These are phyloP conservation scores for Himalopsyche kuldschensis DNA, from an alignment of 2,888 invertebrate genomes.

Conservation along the genomic window DNA sequence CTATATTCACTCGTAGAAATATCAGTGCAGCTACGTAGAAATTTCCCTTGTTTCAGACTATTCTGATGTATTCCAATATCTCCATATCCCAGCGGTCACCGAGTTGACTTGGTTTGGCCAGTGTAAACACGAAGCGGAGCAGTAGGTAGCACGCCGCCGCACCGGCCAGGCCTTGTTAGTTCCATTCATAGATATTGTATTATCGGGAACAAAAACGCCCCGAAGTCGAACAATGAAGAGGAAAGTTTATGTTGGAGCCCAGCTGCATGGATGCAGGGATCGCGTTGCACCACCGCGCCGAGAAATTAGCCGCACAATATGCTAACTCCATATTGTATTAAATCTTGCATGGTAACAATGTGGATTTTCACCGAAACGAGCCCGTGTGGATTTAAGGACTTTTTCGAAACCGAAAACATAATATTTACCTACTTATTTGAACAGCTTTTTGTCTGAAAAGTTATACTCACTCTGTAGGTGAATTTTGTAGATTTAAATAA, in stretches of 20 bases:
- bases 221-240: constrained; percentile 20
- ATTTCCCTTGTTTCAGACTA: not conserved
- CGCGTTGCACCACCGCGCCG: not conserved
- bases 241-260: constrained; percentile 9
- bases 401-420: not conserved
- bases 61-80: not conserved
- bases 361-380: not conserved
- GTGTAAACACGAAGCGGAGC: not conserved
- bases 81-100: constrained; percentile 16
- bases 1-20: too few species aligned
- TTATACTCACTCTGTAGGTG: not conserved
- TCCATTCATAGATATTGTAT: constrained; percentile 29
- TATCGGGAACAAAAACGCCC: constrained; percentile 30
- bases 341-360: not conserved
- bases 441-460: not conserved
- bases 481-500: too few species aligned
- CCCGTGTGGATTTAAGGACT: not conserved
- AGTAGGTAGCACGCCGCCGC: not conserved
- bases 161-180: constrained; percentile 3
- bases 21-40: not conserved
- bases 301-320: constrained; percentile 6
- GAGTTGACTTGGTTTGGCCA: constrained; percentile 13
- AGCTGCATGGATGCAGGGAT: not conserved
- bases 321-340: not conserved
- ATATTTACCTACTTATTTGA: not conserved